phyloP scores from a whole-genome alignment of 2,797 vertebrate genomes.

The Urocyon cinereoargenteus region DNA sequence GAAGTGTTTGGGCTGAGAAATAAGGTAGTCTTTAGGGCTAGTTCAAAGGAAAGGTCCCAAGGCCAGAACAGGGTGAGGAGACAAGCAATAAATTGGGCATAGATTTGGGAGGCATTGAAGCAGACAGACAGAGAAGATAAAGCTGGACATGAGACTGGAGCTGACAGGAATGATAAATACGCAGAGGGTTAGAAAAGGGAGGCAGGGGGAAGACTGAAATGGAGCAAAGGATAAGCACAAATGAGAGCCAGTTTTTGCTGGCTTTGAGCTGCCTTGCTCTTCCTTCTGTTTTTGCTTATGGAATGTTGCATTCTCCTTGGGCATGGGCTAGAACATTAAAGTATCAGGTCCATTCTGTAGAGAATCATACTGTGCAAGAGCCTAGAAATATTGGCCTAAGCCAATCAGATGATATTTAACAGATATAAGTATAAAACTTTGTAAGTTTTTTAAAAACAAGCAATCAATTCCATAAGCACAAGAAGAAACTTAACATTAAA shows the following conservation, averaged over 20 bases:
- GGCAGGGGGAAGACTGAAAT: slow-evolving; percentile 30
- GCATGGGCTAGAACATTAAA: background rate
- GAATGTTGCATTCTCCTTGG: background rate
- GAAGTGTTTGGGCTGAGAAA: slow-evolving; percentile 52
- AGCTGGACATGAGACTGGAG: slow-evolving; percentile 65
- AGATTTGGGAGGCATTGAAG: slow-evolving; percentile 68
- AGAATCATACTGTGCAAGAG: slow-evolving; percentile 16
- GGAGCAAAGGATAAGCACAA: slow-evolving; percentile 30
- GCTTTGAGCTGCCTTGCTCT: slow-evolving; percentile 6
- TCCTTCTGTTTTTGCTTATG: slow-evolving; percentile 26
- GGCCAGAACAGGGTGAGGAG: slow-evolving; percentile 59
- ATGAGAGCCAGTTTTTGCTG: slow-evolving; percentile 40
- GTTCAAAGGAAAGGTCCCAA: slow-evolving; percentile 73
- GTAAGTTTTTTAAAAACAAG: slow-evolving; percentile 11
- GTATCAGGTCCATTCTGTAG: background rate
- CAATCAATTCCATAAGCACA: background rate
- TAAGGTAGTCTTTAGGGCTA: slow-evolving; percentile 67
- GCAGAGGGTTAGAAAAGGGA: slow-evolving; percentile 64
- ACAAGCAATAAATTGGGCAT: slow-evolving; percentile 73
- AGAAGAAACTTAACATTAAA: slow-evolving; percentile 55
- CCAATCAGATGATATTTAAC: slow-evolving; percentile 32
- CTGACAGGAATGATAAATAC: slow-evolving; percentile 75
- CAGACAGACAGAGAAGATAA: slow-evolving; percentile 73
- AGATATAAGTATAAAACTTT: slow-evolving; percentile 16
- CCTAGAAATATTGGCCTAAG: slow-evolving; percentile 21